Percentiles rank a stretch among this genome's conserved stretches.
Evolutionary conservation across 2,113 vertebrate species (phyloP).

Genomic region (Ageneiosus marmoratus): DNA sequence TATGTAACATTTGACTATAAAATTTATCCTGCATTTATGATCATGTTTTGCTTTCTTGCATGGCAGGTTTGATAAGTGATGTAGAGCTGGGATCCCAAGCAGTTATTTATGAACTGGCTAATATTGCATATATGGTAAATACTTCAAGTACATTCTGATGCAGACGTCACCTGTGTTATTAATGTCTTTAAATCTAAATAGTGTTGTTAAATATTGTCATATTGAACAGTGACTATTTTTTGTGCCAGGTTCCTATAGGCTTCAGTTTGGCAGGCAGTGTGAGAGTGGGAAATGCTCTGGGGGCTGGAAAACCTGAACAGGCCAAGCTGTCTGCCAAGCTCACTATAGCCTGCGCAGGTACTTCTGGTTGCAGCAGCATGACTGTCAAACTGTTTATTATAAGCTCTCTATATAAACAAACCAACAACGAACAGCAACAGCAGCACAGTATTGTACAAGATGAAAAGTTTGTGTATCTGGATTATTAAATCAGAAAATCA

Average conservation of each 20-base stretch:
- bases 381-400: neutral
- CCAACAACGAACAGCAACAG: too few relatives aligned
- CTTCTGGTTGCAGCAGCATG: conserved; percentile 19
- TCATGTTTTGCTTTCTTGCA: neutral
- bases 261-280: conserved; percentile 79
- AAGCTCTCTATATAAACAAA: too few relatives aligned
- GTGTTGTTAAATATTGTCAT: neutral
- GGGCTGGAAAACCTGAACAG: conserved; percentile 74
- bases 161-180: neutral
- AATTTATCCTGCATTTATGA: neutral
- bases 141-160: neutral
- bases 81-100: conserved; percentile 87
- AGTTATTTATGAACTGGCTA: conserved; percentile 76
- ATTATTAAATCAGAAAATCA: too few relatives aligned
- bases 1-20: neutral
- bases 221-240: neutral
- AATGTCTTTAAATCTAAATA: neutral
- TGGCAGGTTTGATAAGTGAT: conserved; percentile 81
- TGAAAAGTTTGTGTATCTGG: too few relatives aligned
- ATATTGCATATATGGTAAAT: conserved; percentile 82
- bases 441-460: too few relatives aligned
- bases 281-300: conserved; percentile 82
- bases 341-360: conserved; percentile 72
- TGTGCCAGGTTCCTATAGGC: conserved; percentile 78
- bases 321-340: conserved; percentile 77